A percentile compares a stretch with the other conserved stretches of the same genome.
phyloP scores from a whole-genome alignment of 1,140 invertebrate species.

The Zaprionus davidi region DNA sequence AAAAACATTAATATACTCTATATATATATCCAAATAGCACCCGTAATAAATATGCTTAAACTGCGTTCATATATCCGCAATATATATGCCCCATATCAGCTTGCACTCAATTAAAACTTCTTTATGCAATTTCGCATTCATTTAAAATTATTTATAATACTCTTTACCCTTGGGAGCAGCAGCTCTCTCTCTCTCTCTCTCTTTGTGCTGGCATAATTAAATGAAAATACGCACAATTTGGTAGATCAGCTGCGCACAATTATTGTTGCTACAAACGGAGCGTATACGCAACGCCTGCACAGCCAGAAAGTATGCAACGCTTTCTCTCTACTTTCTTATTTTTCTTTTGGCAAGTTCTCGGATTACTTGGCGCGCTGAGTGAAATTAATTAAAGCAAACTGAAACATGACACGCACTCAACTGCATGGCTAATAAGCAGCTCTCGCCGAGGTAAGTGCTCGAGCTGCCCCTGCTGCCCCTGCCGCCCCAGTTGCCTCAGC shows the following conservation, averaged over 20 bases:
- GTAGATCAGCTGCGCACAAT: not conserved
- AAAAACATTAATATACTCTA: too few species aligned
- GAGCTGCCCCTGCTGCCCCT: not conserved
- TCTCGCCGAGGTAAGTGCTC: not conserved
- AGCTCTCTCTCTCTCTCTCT: not conserved
- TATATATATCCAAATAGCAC: too few species aligned
- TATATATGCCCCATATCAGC: not conserved
- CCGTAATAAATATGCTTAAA: not conserved
- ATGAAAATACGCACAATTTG: conserved; percentile 7
- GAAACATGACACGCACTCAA: conserved; percentile 68
- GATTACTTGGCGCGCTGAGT: conserved; percentile 41
- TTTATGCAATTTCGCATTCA: conserved; percentile 1
- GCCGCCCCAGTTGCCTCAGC: not conserved
- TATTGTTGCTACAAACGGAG: not conserved
- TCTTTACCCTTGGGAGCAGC: not conserved
- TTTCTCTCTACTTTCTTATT: conserved; percentile 27
- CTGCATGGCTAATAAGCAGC: conserved; percentile 49
- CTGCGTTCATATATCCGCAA: not conserved
- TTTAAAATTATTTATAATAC: conserved; percentile 6
- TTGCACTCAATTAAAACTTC: not conserved
- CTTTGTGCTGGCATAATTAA: not conserved
- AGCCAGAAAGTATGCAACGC: conserved; percentile 32
- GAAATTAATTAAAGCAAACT: conserved; percentile 76
- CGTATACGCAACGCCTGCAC: conserved; percentile 20
- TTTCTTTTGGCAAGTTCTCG: conserved; percentile 24